phyloP scores from a whole-genome alignment of 2,113 vertebrate genomes.

The Vidua chalybeata region DNA sequence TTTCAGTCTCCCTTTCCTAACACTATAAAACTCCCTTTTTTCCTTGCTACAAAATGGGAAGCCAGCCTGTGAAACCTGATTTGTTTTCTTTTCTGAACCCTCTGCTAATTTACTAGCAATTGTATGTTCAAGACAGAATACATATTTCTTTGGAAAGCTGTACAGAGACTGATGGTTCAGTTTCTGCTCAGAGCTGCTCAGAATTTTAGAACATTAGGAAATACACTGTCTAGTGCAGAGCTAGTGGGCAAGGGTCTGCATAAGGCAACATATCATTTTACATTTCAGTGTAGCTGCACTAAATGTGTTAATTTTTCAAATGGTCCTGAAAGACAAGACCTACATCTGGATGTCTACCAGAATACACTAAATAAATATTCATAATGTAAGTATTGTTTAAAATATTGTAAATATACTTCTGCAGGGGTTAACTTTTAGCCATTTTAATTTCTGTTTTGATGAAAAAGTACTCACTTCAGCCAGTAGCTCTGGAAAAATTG shows the following conservation, averaged over 20 bases:
- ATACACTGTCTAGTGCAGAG: not conserved
- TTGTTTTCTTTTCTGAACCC: not conserved
- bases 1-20: not conserved
- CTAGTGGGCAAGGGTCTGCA: not conserved
- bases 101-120: conserved; percentile 27
- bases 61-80: not conserved
- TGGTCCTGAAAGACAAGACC: not conserved
- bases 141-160: conserved; percentile 7
- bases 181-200: not conserved
- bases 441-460: not conserved
- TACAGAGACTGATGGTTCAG: not conserved
- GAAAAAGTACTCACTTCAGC: not conserved
- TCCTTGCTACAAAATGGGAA: not conserved
- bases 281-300: not conserved
- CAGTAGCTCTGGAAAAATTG: not conserved
- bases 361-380: not conserved
- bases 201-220: not conserved
- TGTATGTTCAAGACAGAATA: not conserved
- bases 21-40: not conserved
- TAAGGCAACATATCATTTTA: not conserved
- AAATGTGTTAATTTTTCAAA: not conserved
- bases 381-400: not conserved
- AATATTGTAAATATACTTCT: not conserved
- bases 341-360: not conserved
- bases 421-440: not conserved